Conservation (phyloP, 2,888 invertebrate species). For the Cacoxenus indagator region DNA sequence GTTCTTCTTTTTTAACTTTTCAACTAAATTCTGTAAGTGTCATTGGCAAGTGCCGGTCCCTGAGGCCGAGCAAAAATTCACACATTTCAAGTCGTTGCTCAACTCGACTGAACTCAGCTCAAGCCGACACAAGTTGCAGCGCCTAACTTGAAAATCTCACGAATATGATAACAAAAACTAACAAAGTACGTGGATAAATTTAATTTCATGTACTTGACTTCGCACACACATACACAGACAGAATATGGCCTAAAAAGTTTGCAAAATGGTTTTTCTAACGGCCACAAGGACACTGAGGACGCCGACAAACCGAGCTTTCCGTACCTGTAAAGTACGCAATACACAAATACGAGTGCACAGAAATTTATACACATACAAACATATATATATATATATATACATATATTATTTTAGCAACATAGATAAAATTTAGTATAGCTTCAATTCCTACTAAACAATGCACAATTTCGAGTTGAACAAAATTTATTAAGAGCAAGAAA, state of each 20-base stretch:
- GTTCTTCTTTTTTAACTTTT: neutral
- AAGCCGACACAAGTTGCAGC: neutral
- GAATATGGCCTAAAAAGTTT: conserved; percentile 43
- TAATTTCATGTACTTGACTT: conserved; percentile 52
- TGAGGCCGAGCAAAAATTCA: no score
- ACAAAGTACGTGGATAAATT: conserved; percentile 56
- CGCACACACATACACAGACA: conserved; percentile 39
- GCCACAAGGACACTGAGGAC: neutral
- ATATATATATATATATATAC: conserved; percentile 9
- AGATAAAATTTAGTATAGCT: neutral
- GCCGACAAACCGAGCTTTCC: no score
- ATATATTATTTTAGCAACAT: conserved; percentile 13
- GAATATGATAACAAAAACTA: conserved; percentile 38
- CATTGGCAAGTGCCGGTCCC: neutral
- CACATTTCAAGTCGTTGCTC: no score
- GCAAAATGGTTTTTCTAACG: conserved; percentile 51
- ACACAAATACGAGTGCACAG: no score
- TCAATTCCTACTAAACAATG: neutral
- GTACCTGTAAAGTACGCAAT: no score
- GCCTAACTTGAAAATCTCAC: neutral
- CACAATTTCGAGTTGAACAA: neutral
- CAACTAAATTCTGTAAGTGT: neutral
- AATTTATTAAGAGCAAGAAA: no score
- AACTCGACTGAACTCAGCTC: neutral
- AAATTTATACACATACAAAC: conserved; percentile 24